Conservation (phyloP, 2,797 vertebrate genomes). For the Paedocypris micromegethes region DNA sequence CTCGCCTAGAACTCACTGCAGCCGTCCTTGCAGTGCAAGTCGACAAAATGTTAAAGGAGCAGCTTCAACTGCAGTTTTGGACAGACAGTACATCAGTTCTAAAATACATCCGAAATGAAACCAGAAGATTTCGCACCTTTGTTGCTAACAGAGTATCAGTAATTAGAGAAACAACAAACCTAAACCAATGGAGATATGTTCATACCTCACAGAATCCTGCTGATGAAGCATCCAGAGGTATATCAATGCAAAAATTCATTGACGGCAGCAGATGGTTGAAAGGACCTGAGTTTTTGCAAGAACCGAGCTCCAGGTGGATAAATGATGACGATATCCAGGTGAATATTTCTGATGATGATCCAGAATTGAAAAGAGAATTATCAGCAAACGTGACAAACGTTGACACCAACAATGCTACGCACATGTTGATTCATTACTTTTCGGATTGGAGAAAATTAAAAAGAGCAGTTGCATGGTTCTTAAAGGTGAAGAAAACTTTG, state of each 20-base stretch:
- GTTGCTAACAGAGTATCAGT: constrained; percentile 4
- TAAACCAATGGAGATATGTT: constrained; percentile 24
- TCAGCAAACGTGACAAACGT: background rate
- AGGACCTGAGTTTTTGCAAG: constrained; percentile 6
- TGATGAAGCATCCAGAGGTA: constrained; percentile 18
- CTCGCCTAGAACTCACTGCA: constrained; percentile 6
- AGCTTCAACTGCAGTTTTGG: constrained; percentile 10
- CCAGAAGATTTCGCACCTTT: constrained; percentile 13
- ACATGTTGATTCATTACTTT: constrained; percentile 12
- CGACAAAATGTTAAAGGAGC: constrained; percentile 8
- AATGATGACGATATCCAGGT: background rate
- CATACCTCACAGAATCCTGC: constrained; percentile 1
- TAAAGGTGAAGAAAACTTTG: background rate
- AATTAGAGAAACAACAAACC: background rate
- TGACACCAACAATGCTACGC: background rate
- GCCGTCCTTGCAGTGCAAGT: constrained; percentile 14
- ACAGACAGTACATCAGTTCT: constrained; percentile 17
- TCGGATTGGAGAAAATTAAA: background rate
- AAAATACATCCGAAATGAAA: constrained; percentile 20
- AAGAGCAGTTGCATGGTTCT: background rate
- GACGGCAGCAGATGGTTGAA: background rate
- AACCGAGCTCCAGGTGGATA: background rate
- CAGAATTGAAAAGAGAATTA: background rate
- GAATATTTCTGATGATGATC: background rate
- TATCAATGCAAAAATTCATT: background rate